A percentile compares a stretch with the other conserved stretches of the same genome.
phyloP scores from a whole-genome alignment of 2,113 vertebrate genomes.

The Tiliqua scincoides region DNA sequence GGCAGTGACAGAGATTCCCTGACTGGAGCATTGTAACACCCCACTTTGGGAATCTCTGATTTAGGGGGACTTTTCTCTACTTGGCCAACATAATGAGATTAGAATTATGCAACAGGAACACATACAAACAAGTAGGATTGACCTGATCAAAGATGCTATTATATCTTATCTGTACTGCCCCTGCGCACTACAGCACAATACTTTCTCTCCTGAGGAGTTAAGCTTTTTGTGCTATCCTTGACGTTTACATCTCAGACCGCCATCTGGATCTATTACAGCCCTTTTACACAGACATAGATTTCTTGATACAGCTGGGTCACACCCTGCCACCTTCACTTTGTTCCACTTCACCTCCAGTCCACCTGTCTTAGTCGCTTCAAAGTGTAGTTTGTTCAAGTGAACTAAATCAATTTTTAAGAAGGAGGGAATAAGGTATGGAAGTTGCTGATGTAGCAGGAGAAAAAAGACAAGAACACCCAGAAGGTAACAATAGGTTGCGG shows the following conservation, averaged over 20 bases:
- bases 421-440: neutral
- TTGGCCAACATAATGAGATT: neutral
- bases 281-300: neutral
- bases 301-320: neutral
- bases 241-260: neutral
- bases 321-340: neutral
- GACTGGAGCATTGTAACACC: no score
- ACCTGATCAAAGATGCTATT: neutral
- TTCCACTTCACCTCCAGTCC: neutral
- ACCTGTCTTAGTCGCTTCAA: neutral
- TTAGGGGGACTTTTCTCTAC: no score
- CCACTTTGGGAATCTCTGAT: no score
- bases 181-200: neutral
- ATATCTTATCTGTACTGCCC: neutral
- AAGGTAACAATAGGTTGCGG: neutral
- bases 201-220: neutral
- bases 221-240: neutral
- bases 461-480: neutral
- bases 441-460: neutral
- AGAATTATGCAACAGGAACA: no score
- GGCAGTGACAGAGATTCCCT: no score
- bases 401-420: constrained; percentile 13
- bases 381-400: neutral
- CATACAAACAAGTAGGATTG: no score
- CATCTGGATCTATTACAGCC: neutral